Evolutionary conservation across 1,140 invertebrate genomes (phyloP).

Genomic region (Ostrea edulis): DNA sequence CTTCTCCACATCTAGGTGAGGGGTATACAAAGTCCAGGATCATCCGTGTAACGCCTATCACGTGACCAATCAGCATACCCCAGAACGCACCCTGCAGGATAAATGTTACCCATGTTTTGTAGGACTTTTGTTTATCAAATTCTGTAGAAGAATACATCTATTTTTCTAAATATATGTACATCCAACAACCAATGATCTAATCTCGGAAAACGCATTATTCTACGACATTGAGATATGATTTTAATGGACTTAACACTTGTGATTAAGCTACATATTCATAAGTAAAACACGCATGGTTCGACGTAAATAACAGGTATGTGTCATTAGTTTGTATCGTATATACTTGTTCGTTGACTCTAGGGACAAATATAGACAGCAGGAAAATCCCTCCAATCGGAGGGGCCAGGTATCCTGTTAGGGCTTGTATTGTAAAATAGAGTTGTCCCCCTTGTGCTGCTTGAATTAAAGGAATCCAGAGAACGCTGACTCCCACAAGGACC

Average conservation of each 20-base stretch:
- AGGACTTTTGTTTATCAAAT: no score
- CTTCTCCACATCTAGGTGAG: slow-evolving; percentile 70
- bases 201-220: no score
- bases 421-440: slow-evolving; percentile 83
- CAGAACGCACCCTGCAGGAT: slow-evolving; percentile 81
- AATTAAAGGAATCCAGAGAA: slow-evolving; percentile 82
- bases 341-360: slow-evolving; percentile 81
- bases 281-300: no score
- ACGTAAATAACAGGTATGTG: no score
- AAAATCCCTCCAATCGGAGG: slow-evolving; percentile 83
- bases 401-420: slow-evolving; percentile 82
- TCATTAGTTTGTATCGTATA: not conserved
- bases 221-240: no score
- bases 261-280: no score
- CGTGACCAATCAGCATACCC: slow-evolving; percentile 81
- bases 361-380: slow-evolving; percentile 81
- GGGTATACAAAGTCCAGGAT: slow-evolving; percentile 75
- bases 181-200: no score
- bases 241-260: no score
- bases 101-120: not conserved
- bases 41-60: slow-evolving; percentile 78
- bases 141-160: no score
- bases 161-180: no score
- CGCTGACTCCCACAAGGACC: slow-evolving; percentile 80
- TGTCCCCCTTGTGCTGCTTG: slow-evolving; percentile 80